Percentiles rank a stretch among this genome's conserved stretches.
Conservation (phyloP, 2,888 invertebrate species). For the Embidobia sp. region DNA sequence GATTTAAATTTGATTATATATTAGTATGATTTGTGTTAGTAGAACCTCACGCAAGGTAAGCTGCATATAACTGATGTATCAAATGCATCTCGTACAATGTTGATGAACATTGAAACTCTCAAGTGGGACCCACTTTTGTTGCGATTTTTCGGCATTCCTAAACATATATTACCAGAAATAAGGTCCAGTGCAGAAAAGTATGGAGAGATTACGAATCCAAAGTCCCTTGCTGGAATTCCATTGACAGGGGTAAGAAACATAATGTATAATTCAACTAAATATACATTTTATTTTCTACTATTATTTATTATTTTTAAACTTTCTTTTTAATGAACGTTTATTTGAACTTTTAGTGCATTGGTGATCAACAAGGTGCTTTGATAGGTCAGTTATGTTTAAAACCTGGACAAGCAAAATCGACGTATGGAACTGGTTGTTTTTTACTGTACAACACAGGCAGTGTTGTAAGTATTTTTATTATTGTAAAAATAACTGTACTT, state of each 20-base stretch:
- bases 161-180: constrained; percentile 92
- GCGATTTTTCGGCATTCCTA: constrained; percentile 93
- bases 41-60: constrained; percentile 87
- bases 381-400: constrained; percentile 95
- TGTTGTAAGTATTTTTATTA: constrained; percentile 80
- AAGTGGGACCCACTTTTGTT: constrained; percentile 95
- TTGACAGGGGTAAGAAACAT: constrained; percentile 89
- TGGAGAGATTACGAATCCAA: constrained; percentile 87
- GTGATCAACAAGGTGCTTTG: constrained; percentile 97
- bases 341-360: constrained; percentile 87
- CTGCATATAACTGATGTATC: constrained; percentile 96
- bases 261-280: background rate
- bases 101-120: constrained; percentile 95
- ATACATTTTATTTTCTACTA: constrained; percentile 13
- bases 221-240: constrained; percentile 89
- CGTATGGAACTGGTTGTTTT: constrained; percentile 98
- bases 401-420: constrained; percentile 95
- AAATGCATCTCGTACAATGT: constrained; percentile 97
- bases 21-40: constrained; percentile 44
- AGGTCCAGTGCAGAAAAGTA: constrained; percentile 96
- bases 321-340: constrained; percentile 18
- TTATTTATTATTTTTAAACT: constrained; percentile 1
- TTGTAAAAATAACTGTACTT: too few species aligned
- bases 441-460: constrained; percentile 96
- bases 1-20: too few species aligned